Evolutionary conservation across 2,797 vertebrate genomes (phyloP), one percentile per base, ranked within the genome.

Genomic region (Pipistrellus pygmaeus): DNA sequence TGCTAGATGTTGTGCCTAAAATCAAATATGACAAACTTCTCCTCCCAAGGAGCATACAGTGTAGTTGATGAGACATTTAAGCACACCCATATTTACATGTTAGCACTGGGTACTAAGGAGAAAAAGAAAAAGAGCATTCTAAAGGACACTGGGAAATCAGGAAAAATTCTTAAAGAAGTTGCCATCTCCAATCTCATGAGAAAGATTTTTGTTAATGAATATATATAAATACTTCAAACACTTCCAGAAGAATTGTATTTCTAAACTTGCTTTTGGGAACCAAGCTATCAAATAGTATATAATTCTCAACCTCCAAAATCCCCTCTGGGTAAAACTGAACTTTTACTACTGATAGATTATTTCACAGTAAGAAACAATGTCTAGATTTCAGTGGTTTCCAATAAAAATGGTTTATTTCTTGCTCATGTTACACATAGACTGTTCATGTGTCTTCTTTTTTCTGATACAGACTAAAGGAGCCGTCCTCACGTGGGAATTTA

Each of bases 211-310:
- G 81, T 3, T 0, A 76, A 51, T 94, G 32, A 83, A 83, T 6
- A 62, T 38, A 57, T 51, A 71, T 25, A 87, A 85, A 81, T 64
- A 81, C n/a, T 80, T 93, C 57, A 32, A 85, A 88, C 6, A 89
- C 32, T 57, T 88, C 66, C 76, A 73, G 27, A 87, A 85, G 48
- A 84, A 51, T 30, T n/a, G 27, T 41, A 69, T 8, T 88, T 51
- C 48, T 38, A 55, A 57, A 20, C 8, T 77, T 88, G 60, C 32
- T 90, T 69, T 80, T 87, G 69, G 64, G 27, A 84, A n/a, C 27
- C 23, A 80, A 82, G 17, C 15, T 60, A 75, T 73, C 57, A 93
- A 38, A 77, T 12, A 80, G 44, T 27, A 85, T 6, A n/a, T 9
- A 71, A 25, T 71, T 75, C 38, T 66, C 71, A 94, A 21, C 17